These are phyloP conservation scores for Uria aalge DNA, from an alignment of 2,113 vertebrate genomes.

Conservation along the genomic window DNA sequence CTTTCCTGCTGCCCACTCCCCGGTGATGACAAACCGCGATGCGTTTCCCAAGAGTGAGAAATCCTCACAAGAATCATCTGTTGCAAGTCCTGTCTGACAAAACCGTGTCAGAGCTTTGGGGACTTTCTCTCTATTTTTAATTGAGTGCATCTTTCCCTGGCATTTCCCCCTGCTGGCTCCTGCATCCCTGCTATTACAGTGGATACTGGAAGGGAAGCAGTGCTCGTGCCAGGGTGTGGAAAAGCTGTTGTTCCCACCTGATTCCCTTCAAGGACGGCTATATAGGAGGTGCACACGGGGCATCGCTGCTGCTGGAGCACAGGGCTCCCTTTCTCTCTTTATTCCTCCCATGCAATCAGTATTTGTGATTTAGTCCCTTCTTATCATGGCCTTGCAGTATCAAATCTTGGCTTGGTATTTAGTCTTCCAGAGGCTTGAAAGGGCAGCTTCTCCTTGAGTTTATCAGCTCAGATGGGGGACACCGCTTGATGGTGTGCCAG, in stretches of 20 bases:
- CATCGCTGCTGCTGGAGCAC: not conserved
- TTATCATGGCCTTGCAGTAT: conserved; percentile 58
- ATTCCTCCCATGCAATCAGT: not conserved
- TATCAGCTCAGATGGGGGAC: conserved; percentile 46
- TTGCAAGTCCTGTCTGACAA: conserved; percentile 55
- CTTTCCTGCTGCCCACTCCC: not conserved
- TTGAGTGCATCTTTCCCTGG: conserved; percentile 16
- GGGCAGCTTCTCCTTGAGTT: conserved; percentile 66
- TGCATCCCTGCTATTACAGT: not conserved
- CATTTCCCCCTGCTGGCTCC: not conserved
- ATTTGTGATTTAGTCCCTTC: conserved; percentile 12
- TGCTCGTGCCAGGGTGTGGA: not conserved
- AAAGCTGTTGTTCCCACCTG: not conserved
- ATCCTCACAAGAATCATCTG: conserved; percentile 49
- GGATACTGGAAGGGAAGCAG: not conserved
- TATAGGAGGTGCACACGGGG: not conserved
- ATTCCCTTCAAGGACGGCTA: not conserved
- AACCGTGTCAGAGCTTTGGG: conserved; percentile 34
- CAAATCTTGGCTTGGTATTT: conserved; percentile 54
- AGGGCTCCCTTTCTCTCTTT: not conserved
- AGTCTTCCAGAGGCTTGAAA: conserved; percentile 59
- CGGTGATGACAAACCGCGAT: not conserved
- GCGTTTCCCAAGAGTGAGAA: conserved; percentile 41
- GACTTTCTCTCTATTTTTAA: conserved; percentile 56
- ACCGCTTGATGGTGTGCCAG: conserved; percentile 43